phyloP scores from a whole-genome alignment of 1,140 invertebrate species.

The Papilio aristodemus region DNA sequence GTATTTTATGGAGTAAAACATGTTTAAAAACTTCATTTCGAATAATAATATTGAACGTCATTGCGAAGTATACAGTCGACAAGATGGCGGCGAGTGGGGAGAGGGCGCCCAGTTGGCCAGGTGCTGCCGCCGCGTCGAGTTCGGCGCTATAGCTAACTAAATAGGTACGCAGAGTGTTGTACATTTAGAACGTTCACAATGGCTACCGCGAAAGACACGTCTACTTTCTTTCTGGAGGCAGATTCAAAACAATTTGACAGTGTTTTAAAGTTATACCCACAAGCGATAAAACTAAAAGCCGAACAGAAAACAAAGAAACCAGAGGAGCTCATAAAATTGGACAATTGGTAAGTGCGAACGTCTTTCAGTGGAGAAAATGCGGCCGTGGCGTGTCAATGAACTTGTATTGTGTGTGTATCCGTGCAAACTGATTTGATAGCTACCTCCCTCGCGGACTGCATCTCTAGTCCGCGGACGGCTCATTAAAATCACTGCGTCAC shows the following conservation, averaged over 20 bases:
- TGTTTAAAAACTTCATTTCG: conserved; percentile 45
- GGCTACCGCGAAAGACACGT: conserved; percentile 92
- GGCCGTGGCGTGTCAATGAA: conserved; percentile 81
- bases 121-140: conserved; percentile 81
- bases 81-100: conserved; percentile 79
- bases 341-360: conserved; percentile 91
- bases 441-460: conserved; percentile 82
- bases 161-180: conserved; percentile 77
- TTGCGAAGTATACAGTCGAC: conserved; percentile 66
- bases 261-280: conserved; percentile 92
- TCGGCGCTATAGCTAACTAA: conserved; percentile 80
- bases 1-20: conserved; percentile 33
- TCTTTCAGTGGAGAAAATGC: conserved; percentile 79
- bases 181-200: conserved; percentile 85
- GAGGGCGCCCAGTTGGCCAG: conserved; percentile 79
- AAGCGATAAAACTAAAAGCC: conserved; percentile 92
- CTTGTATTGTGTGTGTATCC: conserved; percentile 81
- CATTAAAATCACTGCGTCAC: conserved; percentile 84
- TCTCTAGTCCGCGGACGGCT: conserved; percentile 82
- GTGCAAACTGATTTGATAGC: conserved; percentile 82
- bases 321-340: conserved; percentile 94
- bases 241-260: conserved; percentile 92
- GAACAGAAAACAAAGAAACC: conserved; percentile 94
- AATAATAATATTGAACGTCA: conserved; percentile 79
- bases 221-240: conserved; percentile 94